Evolutionary conservation across 2,113 vertebrate species (phyloP).

Genomic region (Collichthys lucidus): DNA sequence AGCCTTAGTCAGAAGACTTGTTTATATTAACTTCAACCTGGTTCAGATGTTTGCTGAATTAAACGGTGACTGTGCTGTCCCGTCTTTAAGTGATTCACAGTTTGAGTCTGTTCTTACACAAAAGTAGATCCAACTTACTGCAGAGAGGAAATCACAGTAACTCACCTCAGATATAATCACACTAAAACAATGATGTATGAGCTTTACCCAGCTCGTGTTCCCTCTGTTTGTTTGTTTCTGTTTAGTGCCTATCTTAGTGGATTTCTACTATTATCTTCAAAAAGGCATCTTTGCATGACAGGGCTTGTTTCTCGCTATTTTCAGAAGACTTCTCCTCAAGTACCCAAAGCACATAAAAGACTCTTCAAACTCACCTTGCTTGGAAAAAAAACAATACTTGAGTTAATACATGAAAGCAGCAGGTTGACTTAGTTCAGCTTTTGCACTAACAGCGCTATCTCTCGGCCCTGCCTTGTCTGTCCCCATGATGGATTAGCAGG

Average conservation of each 20-base stretch:
- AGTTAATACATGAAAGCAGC: constrained; percentile 49
- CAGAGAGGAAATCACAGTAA: constrained; percentile 29
- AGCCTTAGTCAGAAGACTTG: constrained; percentile 47
- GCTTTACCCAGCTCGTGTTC: constrained; percentile 21
- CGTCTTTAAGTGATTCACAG: neutral
- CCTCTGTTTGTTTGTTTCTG: constrained; percentile 42
- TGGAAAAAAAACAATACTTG: neutral
- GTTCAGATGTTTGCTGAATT: neutral
- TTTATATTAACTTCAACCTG: constrained; percentile 10
- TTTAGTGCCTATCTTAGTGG: neutral
- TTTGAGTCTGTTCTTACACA: neutral
- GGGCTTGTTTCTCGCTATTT: constrained; percentile 6
- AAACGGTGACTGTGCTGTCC: neutral
- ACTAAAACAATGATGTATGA: constrained; percentile 30
- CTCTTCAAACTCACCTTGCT: constrained; percentile 27
- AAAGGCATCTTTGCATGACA: constrained; percentile 6
- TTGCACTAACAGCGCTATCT: constrained; percentile 67
- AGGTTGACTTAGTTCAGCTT: constrained; percentile 56
- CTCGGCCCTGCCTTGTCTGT: constrained; percentile 73
- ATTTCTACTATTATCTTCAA: constrained; percentile 23
- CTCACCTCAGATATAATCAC: constrained; percentile 26
- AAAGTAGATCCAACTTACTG: constrained; percentile 5
- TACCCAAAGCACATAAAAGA: constrained; percentile 28
- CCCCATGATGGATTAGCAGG: constrained; percentile 82
- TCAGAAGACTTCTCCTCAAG: constrained; percentile 5